These are phyloP conservation scores for Philaethria dido DNA, from an alignment of 2,888 invertebrate genomes.

Conservation along the genomic window DNA sequence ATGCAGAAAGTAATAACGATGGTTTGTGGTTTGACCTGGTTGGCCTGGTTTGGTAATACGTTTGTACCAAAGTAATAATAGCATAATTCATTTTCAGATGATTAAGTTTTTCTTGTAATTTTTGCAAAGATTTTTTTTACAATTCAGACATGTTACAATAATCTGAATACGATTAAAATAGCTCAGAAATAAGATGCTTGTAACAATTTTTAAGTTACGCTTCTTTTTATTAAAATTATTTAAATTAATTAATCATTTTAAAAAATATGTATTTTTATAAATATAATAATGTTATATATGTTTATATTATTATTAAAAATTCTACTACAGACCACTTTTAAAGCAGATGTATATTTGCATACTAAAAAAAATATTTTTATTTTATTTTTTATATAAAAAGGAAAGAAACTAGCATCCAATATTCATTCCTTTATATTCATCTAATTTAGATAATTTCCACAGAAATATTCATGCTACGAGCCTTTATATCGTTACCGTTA, in stretches of 20 bases:
- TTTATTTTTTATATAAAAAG: neutral
- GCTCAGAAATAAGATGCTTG: no score
- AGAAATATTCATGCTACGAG: slow-evolving; percentile 16
- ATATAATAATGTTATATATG: no score
- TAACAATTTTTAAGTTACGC: no score
- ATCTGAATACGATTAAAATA: no score
- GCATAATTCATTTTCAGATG: neutral
- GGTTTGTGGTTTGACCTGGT: slow-evolving; percentile 21
- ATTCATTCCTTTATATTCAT: neutral
- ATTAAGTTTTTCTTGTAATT: neutral
- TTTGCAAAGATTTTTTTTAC: neutral
- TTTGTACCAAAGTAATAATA: neutral
- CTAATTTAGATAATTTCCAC: slow-evolving; percentile 15
- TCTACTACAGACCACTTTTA: no score
- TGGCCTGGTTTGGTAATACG: neutral
- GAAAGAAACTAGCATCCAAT: neutral
- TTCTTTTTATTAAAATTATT: no score
- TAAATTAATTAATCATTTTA: no score
- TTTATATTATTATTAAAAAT: no score
- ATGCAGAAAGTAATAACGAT: slow-evolving; percentile 71
- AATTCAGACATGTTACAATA: no score
- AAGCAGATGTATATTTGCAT: no score
- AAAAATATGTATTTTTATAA: no score
- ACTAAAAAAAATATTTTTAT: neutral
- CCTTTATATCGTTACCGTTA: slow-evolving; percentile 2